Percentiles rank a stretch among this genome's conserved stretches.
phyloP scores from a whole-genome alignment of 2,888 invertebrate genomes.

The Operophtera brumata region DNA sequence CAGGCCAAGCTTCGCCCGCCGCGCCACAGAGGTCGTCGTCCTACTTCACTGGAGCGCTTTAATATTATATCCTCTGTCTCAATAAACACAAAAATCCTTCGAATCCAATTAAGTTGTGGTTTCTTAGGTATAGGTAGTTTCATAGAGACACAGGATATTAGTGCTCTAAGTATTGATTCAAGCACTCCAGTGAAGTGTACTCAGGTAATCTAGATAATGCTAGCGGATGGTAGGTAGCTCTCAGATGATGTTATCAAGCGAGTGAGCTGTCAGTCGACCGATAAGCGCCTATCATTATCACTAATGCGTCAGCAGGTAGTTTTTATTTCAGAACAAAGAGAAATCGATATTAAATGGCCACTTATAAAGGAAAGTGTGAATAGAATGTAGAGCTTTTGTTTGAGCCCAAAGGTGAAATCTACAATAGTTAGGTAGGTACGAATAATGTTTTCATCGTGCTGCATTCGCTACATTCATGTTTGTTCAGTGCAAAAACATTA shows the following conservation, averaged over 20 bases:
- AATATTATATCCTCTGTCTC: too few species aligned
- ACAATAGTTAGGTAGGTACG: too few species aligned
- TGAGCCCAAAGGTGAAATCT: neutral
- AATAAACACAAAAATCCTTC: too few species aligned
- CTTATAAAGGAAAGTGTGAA: constrained; percentile 30
- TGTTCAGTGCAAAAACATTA: constrained; percentile 6
- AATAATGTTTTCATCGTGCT: too few species aligned
- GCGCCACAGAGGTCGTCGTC: too few species aligned
- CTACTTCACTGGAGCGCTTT: too few species aligned
- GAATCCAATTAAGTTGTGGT: too few species aligned
- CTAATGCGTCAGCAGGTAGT: constrained; percentile 56
- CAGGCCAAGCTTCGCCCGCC: too few species aligned
- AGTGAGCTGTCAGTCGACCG: constrained; percentile 53
- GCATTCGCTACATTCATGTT: neutral
- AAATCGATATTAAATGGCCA: constrained; percentile 33
- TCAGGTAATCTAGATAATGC: constrained; percentile 22
- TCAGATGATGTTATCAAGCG: constrained; percentile 55
- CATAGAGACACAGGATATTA: too few species aligned
- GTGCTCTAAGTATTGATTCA: constrained; percentile 15
- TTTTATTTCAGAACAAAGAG: constrained; percentile 44
- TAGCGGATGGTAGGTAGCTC: constrained; percentile 28
- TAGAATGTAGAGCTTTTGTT: constrained; percentile 2
- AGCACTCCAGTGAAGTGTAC: constrained; percentile 18
- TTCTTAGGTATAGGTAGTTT: neutral
- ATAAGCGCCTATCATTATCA: constrained; percentile 55